phyloP scores from a whole-genome alignment of 2,888 invertebrate species.

The Xylota sylvarum region DNA sequence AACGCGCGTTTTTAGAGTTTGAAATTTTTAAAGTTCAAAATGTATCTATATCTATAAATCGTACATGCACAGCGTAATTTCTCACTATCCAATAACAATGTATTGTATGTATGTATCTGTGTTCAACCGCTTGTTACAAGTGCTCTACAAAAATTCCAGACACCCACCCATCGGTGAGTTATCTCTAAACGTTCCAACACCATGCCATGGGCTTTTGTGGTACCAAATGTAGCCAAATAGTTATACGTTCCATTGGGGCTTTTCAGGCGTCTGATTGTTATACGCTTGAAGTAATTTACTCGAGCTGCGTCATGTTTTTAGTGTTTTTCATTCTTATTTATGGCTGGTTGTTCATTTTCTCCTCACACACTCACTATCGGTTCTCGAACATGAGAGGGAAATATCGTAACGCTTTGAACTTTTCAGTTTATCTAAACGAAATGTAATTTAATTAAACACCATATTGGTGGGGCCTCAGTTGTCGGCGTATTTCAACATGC shows the following conservation, averaged over 20 bases:
- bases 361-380: too few relatives aligned
- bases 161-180: slow-evolving; percentile 63
- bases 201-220: slow-evolving; percentile 58
- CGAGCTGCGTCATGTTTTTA: slow-evolving; percentile 53
- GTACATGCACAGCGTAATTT: too few relatives aligned
- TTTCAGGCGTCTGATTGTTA: slow-evolving; percentile 54
- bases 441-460: slow-evolving; percentile 73
- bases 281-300: slow-evolving; percentile 62
- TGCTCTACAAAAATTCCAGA: slow-evolving; percentile 56
- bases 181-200: slow-evolving; percentile 42
- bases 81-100: slow-evolving; percentile 32
- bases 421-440: slow-evolving; percentile 70
- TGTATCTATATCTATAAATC: neutral
- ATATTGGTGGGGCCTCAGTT: slow-evolving; percentile 49
- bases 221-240: slow-evolving; percentile 25
- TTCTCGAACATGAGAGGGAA: neutral
- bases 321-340: slow-evolving; percentile 22
- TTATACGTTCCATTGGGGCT: slow-evolving; percentile 9
- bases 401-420: slow-evolving; percentile 67
- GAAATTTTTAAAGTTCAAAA: neutral
- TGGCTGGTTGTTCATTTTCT: slow-evolving; percentile 14
- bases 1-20: neutral
- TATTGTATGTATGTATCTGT: slow-evolving; percentile 41
- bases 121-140: slow-evolving; percentile 61
- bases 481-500: slow-evolving; percentile 49